Evolutionary conservation across 2,797 vertebrate species (phyloP), one percentile per base, ranked within the genome.

Genomic region (Enteromius treurensis): DNA sequence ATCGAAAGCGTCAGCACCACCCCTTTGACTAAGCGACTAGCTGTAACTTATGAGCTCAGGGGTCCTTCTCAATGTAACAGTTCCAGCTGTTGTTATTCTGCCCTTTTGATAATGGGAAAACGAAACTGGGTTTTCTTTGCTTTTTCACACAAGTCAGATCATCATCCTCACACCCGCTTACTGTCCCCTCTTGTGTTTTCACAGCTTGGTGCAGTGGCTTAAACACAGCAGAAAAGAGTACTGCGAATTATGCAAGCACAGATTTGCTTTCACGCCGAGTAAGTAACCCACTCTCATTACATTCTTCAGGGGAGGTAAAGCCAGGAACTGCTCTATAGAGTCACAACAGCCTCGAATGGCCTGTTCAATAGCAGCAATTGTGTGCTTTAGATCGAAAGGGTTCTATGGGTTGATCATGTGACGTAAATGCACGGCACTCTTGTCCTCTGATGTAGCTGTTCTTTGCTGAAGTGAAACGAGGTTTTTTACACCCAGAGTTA

Each of bases 141-240:
- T 80, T 77, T 85, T 73, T 23, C 58, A n/a, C 10, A 40, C 60
- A 68, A 64, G 37, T 64, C 53, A 74, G 7, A n/a, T 67, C 81
- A 42, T 82, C 23, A 77, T 29, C 49, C 13, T 58, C 53, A 84
- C 6, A 3, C 13, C 34, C 82, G 11, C 19, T 51, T 47, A 53
- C 84, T 87, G 55, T 17, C 62, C 74, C 10, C 13, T 74, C 58
- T 58, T 83, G 23, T 89, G 45, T 82, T 79, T 91, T 92, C 94
- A 69, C 96, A 99, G 98, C 95, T 96, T 99, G 96, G 97, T 99
- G 95, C 98, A 99, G 89, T 99, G 98, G 98, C 96, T 99, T 93
- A 99, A 99, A 93, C 98, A 99, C 93, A 99, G 98, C 96, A 96
- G 98, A 93, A 99, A 99, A 95, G 98, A 99, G 94, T 99, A 99